These are phyloP conservation scores for Tapirus terrestris DNA, from an alignment of 2,113 vertebrate species.

Conservation along the genomic window DNA sequence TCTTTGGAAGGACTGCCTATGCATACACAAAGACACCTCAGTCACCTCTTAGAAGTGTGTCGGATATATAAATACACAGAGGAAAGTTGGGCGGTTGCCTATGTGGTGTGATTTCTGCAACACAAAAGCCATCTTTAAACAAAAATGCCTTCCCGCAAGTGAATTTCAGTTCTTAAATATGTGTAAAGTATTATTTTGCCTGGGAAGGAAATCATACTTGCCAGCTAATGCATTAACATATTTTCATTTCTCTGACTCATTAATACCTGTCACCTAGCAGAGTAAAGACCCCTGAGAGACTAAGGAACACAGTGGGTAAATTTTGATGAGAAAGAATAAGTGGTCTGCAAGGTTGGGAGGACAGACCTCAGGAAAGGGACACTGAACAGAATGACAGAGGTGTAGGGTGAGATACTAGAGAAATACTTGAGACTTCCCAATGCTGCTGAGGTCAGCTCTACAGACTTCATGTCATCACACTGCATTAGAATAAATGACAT, in stretches of 20 bases:
- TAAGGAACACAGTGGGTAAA: neutral
- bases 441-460: neutral
- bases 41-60: neutral
- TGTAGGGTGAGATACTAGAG: neutral
- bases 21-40: neutral
- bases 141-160: neutral
- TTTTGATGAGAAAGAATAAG: neutral
- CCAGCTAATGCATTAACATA: neutral
- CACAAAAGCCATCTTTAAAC: constrained; percentile 13
- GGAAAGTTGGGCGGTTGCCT: neutral
- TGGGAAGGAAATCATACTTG: constrained; percentile 33
- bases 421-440: neutral
- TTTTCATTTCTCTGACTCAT: constrained; percentile 61
- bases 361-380: neutral
- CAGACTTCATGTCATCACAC: neutral
- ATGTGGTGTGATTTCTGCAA: neutral
- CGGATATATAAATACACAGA: neutral
- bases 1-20: neutral
- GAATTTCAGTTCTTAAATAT: constrained; percentile 23
- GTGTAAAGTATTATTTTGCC: neutral
- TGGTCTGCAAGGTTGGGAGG: neutral
- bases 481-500: neutral
- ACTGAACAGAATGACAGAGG: neutral
- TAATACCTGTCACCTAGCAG: constrained; percentile 27
- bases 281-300: neutral